Conservation (phyloP, 2,113 vertebrate genomes). For the Nannobrachium achirus region DNA sequence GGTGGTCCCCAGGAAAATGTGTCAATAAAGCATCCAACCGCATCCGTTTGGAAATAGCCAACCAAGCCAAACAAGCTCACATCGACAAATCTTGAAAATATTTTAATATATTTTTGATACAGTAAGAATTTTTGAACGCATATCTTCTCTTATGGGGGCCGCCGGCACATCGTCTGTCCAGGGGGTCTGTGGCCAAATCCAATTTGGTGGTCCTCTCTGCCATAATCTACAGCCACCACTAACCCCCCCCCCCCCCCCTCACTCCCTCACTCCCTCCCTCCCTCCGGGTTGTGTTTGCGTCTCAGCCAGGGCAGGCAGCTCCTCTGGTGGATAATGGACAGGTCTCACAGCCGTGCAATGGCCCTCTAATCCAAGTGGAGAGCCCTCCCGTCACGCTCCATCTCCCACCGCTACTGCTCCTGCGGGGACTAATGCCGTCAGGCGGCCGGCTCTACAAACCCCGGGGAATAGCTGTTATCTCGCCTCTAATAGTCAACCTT, state of each 20-base stretch:
- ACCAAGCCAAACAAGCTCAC: no score
- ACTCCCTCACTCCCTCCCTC: slow-evolving; percentile 3
- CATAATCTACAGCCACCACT: slow-evolving; percentile 33
- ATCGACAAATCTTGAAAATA: no score
- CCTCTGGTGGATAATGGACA: slow-evolving; percentile 37
- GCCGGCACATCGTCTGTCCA: no score
- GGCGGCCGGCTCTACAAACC: slow-evolving; percentile 57
- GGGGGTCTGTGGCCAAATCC: no score
- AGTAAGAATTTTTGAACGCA: no score
- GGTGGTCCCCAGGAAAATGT: no score
- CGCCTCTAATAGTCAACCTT: slow-evolving; percentile 49
- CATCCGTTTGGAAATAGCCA: no score
- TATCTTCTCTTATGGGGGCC: no score
- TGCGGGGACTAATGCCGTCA: slow-evolving; percentile 59
- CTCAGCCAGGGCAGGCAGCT: slow-evolving; percentile 36
- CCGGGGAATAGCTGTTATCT: slow-evolving; percentile 56
- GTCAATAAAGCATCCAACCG: no score
- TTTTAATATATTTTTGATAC: no score
- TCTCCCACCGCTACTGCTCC: slow-evolving; percentile 25
- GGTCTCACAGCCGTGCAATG: slow-evolving; percentile 29
- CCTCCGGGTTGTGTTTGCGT: slow-evolving; percentile 8
- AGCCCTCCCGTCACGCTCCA: slow-evolving; percentile 57
- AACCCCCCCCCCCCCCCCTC: slow-evolving; percentile 28
- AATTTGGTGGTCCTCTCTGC: no score
- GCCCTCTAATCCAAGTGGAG: slow-evolving; percentile 58